A percentile compares a stretch with the other conserved stretches of the same genome.
Evolutionary conservation across 1,140 invertebrate species (phyloP).

Genomic region (Cydia splendana): DNA sequence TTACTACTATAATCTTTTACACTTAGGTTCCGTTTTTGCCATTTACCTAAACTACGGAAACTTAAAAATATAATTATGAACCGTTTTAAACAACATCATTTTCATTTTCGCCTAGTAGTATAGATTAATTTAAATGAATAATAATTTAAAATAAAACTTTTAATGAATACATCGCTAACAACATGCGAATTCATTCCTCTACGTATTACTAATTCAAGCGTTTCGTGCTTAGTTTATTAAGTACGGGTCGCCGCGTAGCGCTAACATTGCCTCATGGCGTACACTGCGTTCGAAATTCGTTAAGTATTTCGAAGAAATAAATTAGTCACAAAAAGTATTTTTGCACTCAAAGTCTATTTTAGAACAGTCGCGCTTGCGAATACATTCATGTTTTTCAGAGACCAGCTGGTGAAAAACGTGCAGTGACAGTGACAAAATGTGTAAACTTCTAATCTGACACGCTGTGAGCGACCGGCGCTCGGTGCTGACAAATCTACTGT

Average conservation of each 20-base stretch:
- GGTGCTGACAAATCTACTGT: constrained; percentile 7
- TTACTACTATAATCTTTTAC: no score
- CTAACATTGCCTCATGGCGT: background rate
- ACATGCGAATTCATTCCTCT: background rate
- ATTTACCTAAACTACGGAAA: no score
- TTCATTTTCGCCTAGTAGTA: no score
- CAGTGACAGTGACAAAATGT: constrained; percentile 19
- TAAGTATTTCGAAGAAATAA: background rate
- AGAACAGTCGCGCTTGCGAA: background rate
- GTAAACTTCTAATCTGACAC: constrained; percentile 19
- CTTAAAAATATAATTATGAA: no score
- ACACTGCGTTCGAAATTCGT: background rate
- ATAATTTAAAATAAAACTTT: background rate
- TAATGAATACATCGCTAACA: background rate
- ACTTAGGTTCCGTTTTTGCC: no score
- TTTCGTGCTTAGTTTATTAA: background rate
- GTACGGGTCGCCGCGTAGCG: background rate
- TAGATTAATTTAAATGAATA: no score
- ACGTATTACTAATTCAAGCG: background rate
- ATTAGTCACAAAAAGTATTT: background rate
- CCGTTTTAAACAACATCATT: no score
- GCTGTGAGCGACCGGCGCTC: background rate
- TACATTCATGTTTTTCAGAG: constrained; percentile 6
- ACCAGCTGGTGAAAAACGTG: background rate
- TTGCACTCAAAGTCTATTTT: background rate